Percentiles rank a stretch among this genome's conserved stretches.
Evolutionary conservation across 1,140 invertebrate species (phyloP).

Genomic region (Plodia interpunctella): DNA sequence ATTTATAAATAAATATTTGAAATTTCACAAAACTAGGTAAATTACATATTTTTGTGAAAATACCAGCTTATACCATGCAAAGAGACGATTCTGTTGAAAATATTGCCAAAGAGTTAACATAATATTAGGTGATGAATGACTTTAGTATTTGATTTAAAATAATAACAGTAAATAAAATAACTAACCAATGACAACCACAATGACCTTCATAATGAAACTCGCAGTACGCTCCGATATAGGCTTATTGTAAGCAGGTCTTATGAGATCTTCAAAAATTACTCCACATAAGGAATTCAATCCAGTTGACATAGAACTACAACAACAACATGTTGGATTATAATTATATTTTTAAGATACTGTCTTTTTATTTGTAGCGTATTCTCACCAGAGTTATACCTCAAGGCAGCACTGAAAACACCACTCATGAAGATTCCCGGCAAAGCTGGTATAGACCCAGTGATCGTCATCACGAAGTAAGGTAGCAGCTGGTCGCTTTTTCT

Average conservation of each 20-base stretch:
- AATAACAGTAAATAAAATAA: slow-evolving; percentile 10
- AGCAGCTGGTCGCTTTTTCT: slow-evolving; percentile 81
- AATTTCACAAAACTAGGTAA: too few relatives aligned
- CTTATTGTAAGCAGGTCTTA: slow-evolving; percentile 80
- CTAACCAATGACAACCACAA: slow-evolving; percentile 80
- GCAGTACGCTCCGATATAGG: slow-evolving; percentile 80
- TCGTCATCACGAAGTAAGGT: slow-evolving; percentile 86
- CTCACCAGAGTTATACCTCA: slow-evolving; percentile 74
- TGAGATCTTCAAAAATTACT: slow-evolving; percentile 88
- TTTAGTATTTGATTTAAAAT: background rate
- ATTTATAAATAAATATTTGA: background rate
- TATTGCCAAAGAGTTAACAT: too few relatives aligned
- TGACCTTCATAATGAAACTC: slow-evolving; percentile 83
- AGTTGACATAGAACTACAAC: slow-evolving; percentile 86
- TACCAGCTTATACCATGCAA: too few relatives aligned
- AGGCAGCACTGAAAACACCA: slow-evolving; percentile 85
- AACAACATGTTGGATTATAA: slow-evolving; percentile 4
- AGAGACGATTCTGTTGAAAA: too few relatives aligned
- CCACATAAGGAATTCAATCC: slow-evolving; percentile 89
- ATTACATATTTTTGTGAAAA: too few relatives aligned
- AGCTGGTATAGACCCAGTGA: slow-evolving; percentile 81
- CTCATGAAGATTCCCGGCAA: slow-evolving; percentile 87
- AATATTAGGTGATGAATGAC: too few relatives aligned
- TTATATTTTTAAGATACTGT: background rate
- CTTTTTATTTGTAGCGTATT: slow-evolving; percentile 1